A percentile compares a stretch with the other conserved stretches of the same genome.
phyloP scores from a whole-genome alignment of 2,888 invertebrate genomes.

The Philhelius pedissequus region DNA sequence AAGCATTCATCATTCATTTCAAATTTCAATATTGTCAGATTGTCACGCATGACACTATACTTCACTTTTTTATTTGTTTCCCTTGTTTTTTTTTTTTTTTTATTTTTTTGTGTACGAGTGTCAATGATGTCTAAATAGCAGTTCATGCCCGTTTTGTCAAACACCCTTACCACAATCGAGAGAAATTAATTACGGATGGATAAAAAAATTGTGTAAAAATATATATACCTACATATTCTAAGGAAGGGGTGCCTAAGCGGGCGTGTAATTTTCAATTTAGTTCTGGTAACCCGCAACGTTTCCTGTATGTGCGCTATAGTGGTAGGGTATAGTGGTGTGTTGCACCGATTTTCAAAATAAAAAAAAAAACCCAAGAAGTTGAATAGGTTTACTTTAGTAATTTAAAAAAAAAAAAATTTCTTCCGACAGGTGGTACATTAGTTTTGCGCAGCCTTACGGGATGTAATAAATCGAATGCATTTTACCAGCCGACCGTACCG shows the following conservation, averaged over 20 bases:
- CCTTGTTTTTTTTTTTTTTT: constrained; percentile 40
- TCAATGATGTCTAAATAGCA: constrained; percentile 68
- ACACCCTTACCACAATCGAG: constrained; percentile 50
- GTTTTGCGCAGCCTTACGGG: constrained; percentile 53
- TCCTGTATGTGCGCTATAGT: constrained; percentile 64
- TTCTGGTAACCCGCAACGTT: constrained; percentile 73
- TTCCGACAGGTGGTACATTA: constrained; percentile 56
- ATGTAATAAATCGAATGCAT: constrained; percentile 62
- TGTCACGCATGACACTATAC: constrained; percentile 71
- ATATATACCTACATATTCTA: constrained; percentile 33
- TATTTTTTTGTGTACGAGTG: constrained; percentile 43
- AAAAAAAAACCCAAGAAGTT: not conserved
- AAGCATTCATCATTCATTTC: constrained; percentile 61
- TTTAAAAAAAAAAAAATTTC: not conserved
- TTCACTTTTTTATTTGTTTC: constrained; percentile 43
- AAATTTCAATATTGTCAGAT: constrained; percentile 71
- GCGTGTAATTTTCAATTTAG: constrained; percentile 78
- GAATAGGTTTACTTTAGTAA: not conserved
- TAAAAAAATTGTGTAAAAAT: constrained; percentile 12
- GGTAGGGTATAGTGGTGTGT: too few species aligned
- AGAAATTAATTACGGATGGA: constrained; percentile 66
- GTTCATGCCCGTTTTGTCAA: constrained; percentile 25
- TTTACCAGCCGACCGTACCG: constrained; percentile 51
- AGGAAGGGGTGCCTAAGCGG: constrained; percentile 76
- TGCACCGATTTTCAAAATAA: constrained; percentile 13